Base-by-base conservation (phyloP, 2,797 vertebrate species). In the Smutsia gigantea region DNA sequence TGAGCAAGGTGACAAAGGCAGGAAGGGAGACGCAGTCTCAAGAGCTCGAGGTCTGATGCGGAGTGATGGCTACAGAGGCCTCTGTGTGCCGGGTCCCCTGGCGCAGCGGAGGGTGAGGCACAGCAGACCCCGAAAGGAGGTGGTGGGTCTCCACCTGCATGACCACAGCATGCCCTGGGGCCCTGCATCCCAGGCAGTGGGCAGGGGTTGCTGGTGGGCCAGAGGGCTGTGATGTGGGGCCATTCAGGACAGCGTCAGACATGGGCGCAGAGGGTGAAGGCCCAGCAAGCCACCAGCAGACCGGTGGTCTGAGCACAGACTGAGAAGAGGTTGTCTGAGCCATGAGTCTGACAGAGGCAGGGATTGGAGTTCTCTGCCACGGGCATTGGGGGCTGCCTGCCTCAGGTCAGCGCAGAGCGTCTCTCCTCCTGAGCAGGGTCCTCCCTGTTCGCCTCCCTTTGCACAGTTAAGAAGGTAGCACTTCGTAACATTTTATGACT, bases 81-180 rank as follows among this genome's bases (percentile, higher is more conserved):
- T 27, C 1, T 9, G 1, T 9, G 23, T 31, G 11, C 9, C 8
- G 1, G 0, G n/a, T 42, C 4, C 87, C 15, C 19, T 61, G 10
- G 4, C 12, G 2, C 14, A 39, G 15, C 7, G 4, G 25, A 74
- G 4, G 25, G 34, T 5, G 17, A 23, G 53, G 11, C 11, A 59
- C 3, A 37, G 46, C 69, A 91, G 23, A 18, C 18, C 3, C 7
- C 5, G 1, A 34, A 21, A 51, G 34, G n/a, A n/a, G 19, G 31
- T 46, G 46, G 46, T 46, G 46, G 46, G 46, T 46, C 4, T 13
- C 25, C 46, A 12, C 7, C 37, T 64, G 17, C 27, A 4, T 68
- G 27, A 46, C 46, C 10, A 7, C 51, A 17, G 8, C n/a, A 42
- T 19, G 10, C 63, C 21, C 15, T 46, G 18, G 71, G 21, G 68